Percentiles rank a stretch among this genome's conserved stretches.
phyloP scores from a whole-genome alignment of 2,113 vertebrate genomes.

The Aldabrachelys gigantea region DNA sequence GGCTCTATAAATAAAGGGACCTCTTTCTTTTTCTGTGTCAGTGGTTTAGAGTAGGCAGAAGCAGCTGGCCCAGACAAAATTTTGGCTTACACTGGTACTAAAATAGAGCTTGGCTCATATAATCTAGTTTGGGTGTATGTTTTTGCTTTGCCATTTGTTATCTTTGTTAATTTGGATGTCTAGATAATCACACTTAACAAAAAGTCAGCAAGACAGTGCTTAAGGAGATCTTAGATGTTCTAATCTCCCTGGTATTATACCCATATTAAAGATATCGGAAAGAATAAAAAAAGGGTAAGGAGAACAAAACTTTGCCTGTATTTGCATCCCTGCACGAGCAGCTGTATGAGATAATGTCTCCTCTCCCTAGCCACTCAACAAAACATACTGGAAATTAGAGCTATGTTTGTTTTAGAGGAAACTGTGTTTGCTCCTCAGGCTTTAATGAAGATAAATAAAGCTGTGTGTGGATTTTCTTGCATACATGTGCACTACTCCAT shows the following conservation, averaged over 20 bases:
- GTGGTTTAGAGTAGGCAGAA: neutral
- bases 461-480: neutral
- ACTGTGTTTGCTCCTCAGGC: no score
- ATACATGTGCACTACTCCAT: neutral
- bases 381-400: neutral
- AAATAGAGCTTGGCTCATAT: neutral
- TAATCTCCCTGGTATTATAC: neutral
- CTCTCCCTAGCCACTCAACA: neutral
- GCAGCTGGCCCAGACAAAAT: neutral
- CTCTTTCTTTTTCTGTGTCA: neutral
- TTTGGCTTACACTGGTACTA: neutral
- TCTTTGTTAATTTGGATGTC: neutral
- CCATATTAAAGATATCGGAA: neutral
- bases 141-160: neutral
- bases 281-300: neutral
- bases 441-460: no score
- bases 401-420: neutral
- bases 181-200: neutral
- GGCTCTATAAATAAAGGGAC: neutral
- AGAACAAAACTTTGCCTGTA: neutral
- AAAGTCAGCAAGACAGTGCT: neutral
- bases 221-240: neutral
- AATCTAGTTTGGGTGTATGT: neutral
- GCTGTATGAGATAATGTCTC: neutral
- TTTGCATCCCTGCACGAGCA: neutral